Base-by-base conservation (phyloP, 1,140 invertebrate genomes). In the Battus philenor region DNA sequence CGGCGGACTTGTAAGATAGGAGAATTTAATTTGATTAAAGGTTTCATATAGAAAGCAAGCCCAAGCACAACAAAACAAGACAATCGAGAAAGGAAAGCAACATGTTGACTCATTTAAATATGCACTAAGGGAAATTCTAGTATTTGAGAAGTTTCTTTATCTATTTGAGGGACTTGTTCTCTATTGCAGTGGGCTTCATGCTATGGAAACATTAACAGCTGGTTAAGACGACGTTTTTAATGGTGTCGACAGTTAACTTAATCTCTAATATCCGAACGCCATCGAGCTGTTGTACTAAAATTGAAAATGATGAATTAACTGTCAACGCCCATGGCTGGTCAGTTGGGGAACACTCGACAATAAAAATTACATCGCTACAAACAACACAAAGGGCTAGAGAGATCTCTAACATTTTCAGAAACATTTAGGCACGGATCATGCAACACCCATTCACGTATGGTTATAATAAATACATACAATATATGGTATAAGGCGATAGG, bases 321-420 rank as follows among this genome's bases (percentile, higher is more conserved):
- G 75, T 77, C 80, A 82, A 79, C 75, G 55, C 68, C 73, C 60
- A 63, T 58, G 52, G 59, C 39, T 43, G 54, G n/a, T 20, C 27
- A 55, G 59, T 53, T 72, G 47, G 45, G 54, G 50, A 52, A 64
- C 59, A 54, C 57, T 52, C 46, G 67, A 79, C 69, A 79, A 60
- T 11, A 72, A 58, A 78, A 76, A 70, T 48, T 75, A 74, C 69
- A 85, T 47, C 47, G 51, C 75, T 85, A 85, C 78, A 51, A 68
- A 80, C 78, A 85, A 82, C 78, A 85, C 68, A 85, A 78, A 82
- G 72, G 80, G 59, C 78, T 77, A 82, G 69, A 72, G 65, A 79
- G 62, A 65, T 58, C 55, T 61, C 76, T 85, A 82, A 82, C 74
- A 82, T 61, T 66, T 54, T 77, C 55, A 71, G 80, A 73, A 63